phyloP scores from a whole-genome alignment of 1,140 invertebrate species.

The Camponotus floridanus region DNA sequence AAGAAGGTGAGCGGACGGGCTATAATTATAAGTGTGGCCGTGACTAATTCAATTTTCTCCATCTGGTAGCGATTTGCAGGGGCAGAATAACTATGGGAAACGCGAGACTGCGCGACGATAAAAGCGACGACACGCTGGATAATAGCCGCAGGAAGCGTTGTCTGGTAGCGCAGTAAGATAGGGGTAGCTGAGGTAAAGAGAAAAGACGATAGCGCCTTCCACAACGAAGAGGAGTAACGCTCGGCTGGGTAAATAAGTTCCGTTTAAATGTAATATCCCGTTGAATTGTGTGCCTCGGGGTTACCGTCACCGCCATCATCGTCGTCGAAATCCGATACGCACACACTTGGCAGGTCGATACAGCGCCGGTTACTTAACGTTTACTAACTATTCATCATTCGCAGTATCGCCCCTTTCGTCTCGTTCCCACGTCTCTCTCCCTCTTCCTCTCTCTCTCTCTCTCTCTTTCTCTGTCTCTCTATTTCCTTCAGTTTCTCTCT shows the following conservation, averaged over 20 bases:
- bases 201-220: slow-evolving; percentile 60
- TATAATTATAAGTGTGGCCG: slow-evolving; percentile 73
- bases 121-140: slow-evolving; percentile 39
- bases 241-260: slow-evolving; percentile 72
- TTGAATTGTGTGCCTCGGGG: slow-evolving; percentile 54
- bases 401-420: slow-evolving; percentile 21
- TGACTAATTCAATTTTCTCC: slow-evolving; percentile 76
- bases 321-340: slow-evolving; percentile 69
- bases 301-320: slow-evolving; percentile 16
- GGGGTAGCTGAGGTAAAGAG: slow-evolving; percentile 56
- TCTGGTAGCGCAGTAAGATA: slow-evolving; percentile 36
- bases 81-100: slow-evolving; percentile 41
- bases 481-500: neutral
- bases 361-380: slow-evolving; percentile 74
- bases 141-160: slow-evolving; percentile 68
- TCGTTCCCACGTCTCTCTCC: slow-evolving; percentile 28
- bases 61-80: slow-evolving; percentile 71
- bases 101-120: slow-evolving; percentile 41
- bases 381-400: slow-evolving; percentile 74
- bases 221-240: slow-evolving; percentile 59
- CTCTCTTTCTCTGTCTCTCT: neutral
- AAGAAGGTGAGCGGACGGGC: neutral
- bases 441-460: neutral
- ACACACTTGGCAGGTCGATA: slow-evolving; percentile 71
- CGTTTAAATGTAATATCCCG: slow-evolving; percentile 75